Evolutionary conservation across 2,113 vertebrate genomes (phyloP).

Genomic region (Colistium nudipinnis): DNA sequence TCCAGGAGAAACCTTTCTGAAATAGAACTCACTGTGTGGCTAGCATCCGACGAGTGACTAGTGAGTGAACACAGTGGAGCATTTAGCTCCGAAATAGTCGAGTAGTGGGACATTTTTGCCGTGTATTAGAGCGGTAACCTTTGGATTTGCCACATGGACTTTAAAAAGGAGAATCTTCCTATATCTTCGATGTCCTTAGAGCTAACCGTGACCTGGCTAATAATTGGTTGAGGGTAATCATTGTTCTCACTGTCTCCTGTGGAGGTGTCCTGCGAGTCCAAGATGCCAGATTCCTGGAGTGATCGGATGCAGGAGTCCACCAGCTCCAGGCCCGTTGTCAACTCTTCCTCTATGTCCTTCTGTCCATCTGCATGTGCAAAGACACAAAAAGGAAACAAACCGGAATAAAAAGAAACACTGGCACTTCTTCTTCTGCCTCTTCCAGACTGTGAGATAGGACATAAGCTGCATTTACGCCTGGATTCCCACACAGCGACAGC

Average conservation of each 20-base stretch:
- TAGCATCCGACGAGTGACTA: not conserved
- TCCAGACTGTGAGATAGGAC: not conserved
- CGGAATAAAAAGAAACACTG: not conserved
- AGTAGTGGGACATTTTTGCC: no score
- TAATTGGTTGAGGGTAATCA: not conserved
- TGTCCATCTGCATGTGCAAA: conserved; percentile 87
- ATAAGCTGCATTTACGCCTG: not conserved
- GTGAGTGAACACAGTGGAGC: not conserved
- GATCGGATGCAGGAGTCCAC: conserved; percentile 98
- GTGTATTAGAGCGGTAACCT: no score
- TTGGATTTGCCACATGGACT: no score
- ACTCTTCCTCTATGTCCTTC: conserved; percentile 98
- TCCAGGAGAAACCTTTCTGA: not conserved
- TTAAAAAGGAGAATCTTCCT: no score
- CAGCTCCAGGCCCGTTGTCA: conserved; percentile 96
- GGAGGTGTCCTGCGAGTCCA: conserved; percentile 93
- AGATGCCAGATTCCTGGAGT: conserved; percentile 96
- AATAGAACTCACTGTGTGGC: no score
- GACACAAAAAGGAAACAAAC: not conserved
- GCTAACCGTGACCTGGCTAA: not conserved
- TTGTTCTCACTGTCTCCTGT: conserved; percentile 89
- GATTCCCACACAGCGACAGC: not conserved
- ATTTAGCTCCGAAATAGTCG: not conserved
- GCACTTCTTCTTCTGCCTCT: not conserved
- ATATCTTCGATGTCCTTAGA: not conserved